phyloP scores from a whole-genome alignment of 1,140 invertebrate genomes.

The Steinernema feltiae region DNA sequence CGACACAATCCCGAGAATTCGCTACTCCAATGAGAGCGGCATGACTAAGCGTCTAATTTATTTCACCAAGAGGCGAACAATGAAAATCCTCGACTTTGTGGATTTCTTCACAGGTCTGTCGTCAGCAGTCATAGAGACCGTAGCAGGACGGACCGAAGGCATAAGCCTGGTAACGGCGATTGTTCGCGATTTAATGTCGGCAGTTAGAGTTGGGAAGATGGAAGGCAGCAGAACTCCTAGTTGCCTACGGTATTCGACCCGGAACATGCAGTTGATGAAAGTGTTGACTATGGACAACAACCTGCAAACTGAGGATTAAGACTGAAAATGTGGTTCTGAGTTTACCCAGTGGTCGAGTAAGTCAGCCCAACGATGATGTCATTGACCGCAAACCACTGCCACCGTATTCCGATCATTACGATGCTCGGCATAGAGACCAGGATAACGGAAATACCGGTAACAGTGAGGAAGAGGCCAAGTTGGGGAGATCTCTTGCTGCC shows the following conservation, averaged over 20 bases:
- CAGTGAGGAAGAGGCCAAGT: background rate
- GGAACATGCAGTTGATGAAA: background rate
- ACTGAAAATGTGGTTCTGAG: background rate
- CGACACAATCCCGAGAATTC: no score
- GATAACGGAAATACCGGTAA: background rate
- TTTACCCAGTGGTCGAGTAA: constrained; percentile 15
- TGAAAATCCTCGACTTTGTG: no score
- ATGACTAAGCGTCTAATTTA: no score
- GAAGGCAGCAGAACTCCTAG: no score
- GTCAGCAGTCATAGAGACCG: no score
- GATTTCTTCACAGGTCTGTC: no score
- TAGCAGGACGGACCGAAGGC: no score
- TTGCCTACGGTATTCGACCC: background rate
- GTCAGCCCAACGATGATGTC: constrained; percentile 10
- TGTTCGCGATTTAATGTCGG: no score
- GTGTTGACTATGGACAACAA: background rate
- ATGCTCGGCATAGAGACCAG: background rate
- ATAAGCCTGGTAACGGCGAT: no score
- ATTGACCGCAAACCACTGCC: background rate
- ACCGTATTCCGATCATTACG: constrained; percentile 14
- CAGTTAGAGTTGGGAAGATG: no score
- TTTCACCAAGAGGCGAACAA: no score
- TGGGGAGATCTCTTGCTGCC: background rate
- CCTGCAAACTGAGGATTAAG: background rate
- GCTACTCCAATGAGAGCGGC: no score